Base-by-base conservation (phyloP, 2,797 vertebrate genomes). In the Aplochiton taeniatus region DNA sequence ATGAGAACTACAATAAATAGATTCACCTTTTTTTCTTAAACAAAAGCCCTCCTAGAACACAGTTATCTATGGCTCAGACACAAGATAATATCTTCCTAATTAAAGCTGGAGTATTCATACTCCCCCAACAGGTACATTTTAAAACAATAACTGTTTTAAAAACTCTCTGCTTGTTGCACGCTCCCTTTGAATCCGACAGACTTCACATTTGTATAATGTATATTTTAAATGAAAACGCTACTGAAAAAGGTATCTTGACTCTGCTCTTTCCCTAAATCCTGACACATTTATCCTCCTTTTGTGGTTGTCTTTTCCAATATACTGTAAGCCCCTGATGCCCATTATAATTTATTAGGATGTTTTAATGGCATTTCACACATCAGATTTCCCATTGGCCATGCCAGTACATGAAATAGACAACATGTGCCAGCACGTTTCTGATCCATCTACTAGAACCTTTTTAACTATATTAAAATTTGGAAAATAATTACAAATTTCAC, bases 281-380 rank as follows among this genome's bases (percentile, higher is more conserved):
- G 82, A 88, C 72, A 61, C 73, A 90, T 89, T 74, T 53, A 69
- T 80, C 31, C 31, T 31, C 31, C 87, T 86, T 85, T 69, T 73
- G 80, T 73, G 52, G 66, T 65, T 81, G 76, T 83, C 84, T 84
- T 83, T 80, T 82, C 83, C 82, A 74, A 69, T 75, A 85, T 90
- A 86, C 85, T 84, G 75, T 76, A 80, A 86, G 72, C 79, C 83
- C 86, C 77, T 48, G 70, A 76, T 82, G 83, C 72, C 51, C 48
- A 64, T 66, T 84, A 68, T 87, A 83, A 89, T 91, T 86, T 83
- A 89, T 89, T 76, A 85, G 84, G 73, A 78, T 73, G 76, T 78
- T 88, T 88, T 88, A 90, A 91, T 87, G 81, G 87, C 78, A 79
- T 50, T 77, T 72, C 78, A 75, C 70, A 79, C 69, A 81, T 84